Evolutionary conservation across 2,797 vertebrate genomes (phyloP), one percentile per base, ranked within the genome.

Genomic region (Nyctibius grandis): DNA sequence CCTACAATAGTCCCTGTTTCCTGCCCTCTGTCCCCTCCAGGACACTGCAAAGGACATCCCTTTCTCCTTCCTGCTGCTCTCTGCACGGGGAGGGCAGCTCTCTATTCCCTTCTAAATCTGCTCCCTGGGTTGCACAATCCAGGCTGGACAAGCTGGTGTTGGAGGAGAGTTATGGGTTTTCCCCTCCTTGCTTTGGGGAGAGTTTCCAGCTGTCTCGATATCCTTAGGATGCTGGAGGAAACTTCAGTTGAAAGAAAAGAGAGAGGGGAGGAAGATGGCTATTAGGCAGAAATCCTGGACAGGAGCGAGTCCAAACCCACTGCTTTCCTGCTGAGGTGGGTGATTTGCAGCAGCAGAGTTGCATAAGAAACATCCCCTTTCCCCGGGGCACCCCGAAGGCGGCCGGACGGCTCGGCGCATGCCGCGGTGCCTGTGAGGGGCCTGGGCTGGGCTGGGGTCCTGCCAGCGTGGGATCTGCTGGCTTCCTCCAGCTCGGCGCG

Each of bases 1-100:
- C 89, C 94, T 85, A 97, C 96, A 97, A 95, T 93, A 84, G 92
- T 64, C 72, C 34, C 65, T 12, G 63, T 88, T 97, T 98, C 97
- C 97, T 96, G 97, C 92, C 89, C 91, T 97, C 81, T 85, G 74
- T 89, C 89, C 81, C 70, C 72, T 94, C 40, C 45, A 85, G 95
- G 76, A 91, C 74, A 8, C 36, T 60, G 78, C 20, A 51, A 70
- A 42, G 51, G 88, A 84, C 87, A 91, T 56, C 89, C 88, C 33
- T 47, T 86, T 88, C 91, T 93, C 86, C 92, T 94, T 95, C 94
- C 94, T 93, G 80, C 92, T 75, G 60, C 73, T 81, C 14, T 81
- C 56, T 57, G 61, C 38, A 6, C 18, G 5, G 31, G 13, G 74
- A 73, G 22, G 47, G 31, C 80, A 90, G 74, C 76, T 69, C 65